Conservation (phyloP, 2,113 vertebrate species). For the Corythornis vintsioides region DNA sequence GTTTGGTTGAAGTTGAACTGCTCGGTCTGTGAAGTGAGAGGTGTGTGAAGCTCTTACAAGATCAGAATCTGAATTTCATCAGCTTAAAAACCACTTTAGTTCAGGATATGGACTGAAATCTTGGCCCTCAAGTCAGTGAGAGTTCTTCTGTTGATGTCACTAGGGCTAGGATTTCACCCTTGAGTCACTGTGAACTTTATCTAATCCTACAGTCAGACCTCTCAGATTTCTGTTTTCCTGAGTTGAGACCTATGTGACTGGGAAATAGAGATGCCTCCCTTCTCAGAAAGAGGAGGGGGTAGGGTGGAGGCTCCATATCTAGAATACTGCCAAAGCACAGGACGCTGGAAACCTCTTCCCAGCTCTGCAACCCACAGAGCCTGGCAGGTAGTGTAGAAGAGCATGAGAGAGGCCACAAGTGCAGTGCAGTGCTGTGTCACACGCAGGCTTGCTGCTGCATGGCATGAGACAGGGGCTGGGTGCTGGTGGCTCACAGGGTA, state of each 20-base stretch:
- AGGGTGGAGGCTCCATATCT: background rate
- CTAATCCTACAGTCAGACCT: background rate
- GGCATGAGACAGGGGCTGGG: background rate
- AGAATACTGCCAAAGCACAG: background rate
- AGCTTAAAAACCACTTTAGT: background rate
- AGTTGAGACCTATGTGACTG: background rate
- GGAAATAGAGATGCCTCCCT: background rate
- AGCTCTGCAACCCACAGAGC: background rate
- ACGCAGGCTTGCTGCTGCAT: background rate
- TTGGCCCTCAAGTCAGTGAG: background rate
- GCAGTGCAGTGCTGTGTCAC: background rate
- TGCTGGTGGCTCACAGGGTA: rapidly evolving
- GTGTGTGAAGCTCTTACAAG: background rate
- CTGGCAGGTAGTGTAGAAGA: background rate
- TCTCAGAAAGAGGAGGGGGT: background rate
- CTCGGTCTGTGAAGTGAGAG: background rate
- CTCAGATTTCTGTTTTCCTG: slow-evolving; percentile 55
- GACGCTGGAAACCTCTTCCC: background rate
- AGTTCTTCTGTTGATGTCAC: slow-evolving; percentile 58
- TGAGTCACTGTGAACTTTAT: slow-evolving; percentile 51
- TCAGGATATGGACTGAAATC: background rate
- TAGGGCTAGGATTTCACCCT: slow-evolving; percentile 42
- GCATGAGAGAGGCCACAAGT: background rate
- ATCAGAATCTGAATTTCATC: background rate
- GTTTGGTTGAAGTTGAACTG: background rate